Evolutionary conservation across 2,888 invertebrate species (phyloP).

Genomic region (Acholoe squamosa): DNA sequence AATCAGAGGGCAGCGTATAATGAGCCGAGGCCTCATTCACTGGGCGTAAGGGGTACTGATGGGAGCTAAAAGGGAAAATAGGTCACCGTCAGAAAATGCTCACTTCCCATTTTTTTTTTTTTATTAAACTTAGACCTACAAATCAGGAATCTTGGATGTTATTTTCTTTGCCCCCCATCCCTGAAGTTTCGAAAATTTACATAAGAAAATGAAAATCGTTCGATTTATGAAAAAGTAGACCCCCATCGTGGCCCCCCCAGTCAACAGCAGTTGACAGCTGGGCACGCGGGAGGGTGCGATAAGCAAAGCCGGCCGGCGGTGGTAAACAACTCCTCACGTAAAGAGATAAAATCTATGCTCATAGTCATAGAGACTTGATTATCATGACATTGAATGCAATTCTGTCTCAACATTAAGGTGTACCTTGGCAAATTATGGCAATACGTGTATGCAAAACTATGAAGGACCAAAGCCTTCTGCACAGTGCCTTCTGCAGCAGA

Average conservation of each 20-base stretch:
- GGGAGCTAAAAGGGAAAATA: not conserved
- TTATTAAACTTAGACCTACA: not conserved
- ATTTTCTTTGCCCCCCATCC: no score
- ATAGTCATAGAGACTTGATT: not conserved
- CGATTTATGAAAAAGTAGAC: not conserved
- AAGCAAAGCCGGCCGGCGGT: not conserved
- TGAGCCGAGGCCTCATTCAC: constrained; percentile 46
- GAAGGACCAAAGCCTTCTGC: not conserved
- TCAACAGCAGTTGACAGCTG: constrained; percentile 54
- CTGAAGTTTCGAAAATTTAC: no score
- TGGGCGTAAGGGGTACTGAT: not conserved
- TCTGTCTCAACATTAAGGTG: not conserved
- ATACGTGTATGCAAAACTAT: not conserved
- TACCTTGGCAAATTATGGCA: not conserved
- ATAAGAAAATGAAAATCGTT: not conserved
- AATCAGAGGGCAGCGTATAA: constrained; percentile 54
- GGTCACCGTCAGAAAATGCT: not conserved
- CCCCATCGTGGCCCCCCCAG: constrained; percentile 52
- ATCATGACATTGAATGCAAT: not conserved
- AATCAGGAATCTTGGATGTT: no score
- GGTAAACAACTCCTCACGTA: not conserved
- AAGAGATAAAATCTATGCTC: not conserved
- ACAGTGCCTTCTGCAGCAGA: not conserved
- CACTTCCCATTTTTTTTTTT: not conserved
- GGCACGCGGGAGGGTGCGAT: not conserved